Base-by-base conservation (phyloP, 1,140 invertebrate species). In the Calliphora vicina region DNA sequence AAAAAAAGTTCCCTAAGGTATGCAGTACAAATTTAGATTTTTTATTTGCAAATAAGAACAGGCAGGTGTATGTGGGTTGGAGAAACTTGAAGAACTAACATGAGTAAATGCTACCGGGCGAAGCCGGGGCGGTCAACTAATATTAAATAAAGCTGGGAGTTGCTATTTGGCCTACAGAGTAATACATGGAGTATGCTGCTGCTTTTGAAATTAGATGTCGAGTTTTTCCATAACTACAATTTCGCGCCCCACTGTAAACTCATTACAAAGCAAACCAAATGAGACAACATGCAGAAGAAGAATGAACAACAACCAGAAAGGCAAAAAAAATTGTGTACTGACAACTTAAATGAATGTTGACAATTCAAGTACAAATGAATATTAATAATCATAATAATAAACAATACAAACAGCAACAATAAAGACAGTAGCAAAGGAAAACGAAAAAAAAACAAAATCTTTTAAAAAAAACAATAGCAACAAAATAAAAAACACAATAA, bases 301-400 rank as follows among this genome's bases (percentile, higher is more conserved):
- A 50, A 50, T n/a, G 45, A 50, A 50, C 45, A 50, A 12, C 43
- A 45, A 17, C 5, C 42, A 43, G 12, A 6, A 43, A 43, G 12
- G 6, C 13, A 67, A n/a, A 67, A n/a, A 23, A 23, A 67, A 67
- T 25, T 25, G 9, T 25, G n/a, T 23, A 23, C 20, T 67, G 61
- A 67, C 61, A 67, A 67, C n/a, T 9, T 67, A 23, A 67, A 67
- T 67, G 20, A 67, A 23, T 67, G 61, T 67, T 67, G 20, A 67
- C 61, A 67, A 67, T 67, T 67, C 61, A 67, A 67, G 61, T 67
- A 67, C 20, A 67, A 67, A 67, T 67, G 61, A 67, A 67, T 67
- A 67, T 67, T 67, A 67, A 67, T 67, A 57, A 57, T 57, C 15
- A 57, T 4, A 57, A 57, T 17, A 67, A 67, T 23, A 67, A 67